Conservation (phyloP, 2,797 vertebrate species). For the Labeo calbasu region DNA sequence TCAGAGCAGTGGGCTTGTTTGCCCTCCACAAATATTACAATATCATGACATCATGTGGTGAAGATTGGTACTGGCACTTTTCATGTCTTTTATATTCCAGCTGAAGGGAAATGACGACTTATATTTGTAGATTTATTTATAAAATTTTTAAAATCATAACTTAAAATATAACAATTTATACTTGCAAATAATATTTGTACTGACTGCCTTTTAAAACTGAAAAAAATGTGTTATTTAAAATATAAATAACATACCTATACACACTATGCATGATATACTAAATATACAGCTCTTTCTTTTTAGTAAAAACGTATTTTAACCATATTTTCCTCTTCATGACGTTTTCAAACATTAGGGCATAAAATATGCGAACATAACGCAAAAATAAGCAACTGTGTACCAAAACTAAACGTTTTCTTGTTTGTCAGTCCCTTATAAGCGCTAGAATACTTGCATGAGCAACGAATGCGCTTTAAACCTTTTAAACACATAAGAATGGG, state of each 20-base stretch:
- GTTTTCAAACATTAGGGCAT: neutral
- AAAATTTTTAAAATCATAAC: neutral
- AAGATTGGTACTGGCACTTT: constrained; percentile 9
- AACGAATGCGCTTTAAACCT: neutral
- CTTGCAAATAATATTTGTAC: neutral
- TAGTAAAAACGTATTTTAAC: neutral
- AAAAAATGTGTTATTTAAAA: neutral
- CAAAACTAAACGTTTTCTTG: neutral
- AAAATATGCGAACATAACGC: neutral
- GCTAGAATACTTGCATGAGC: neutral
- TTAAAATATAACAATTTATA: neutral
- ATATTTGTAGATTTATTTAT: neutral
- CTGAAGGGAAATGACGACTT: neutral
- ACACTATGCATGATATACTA: neutral
- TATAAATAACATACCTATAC: neutral
- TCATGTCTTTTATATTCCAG: neutral
- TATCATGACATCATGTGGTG: constrained; percentile 42
- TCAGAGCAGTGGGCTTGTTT: neutral
- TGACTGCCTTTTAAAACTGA: neutral
- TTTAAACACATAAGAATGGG: neutral
- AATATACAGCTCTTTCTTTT: neutral
- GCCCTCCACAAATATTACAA: neutral
- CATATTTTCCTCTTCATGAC: neutral
- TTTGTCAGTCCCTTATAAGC: neutral
- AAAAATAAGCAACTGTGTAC: neutral